These are phyloP conservation scores for Anorthoa munda DNA, from an alignment of 2,888 invertebrate genomes.

Conservation along the genomic window DNA sequence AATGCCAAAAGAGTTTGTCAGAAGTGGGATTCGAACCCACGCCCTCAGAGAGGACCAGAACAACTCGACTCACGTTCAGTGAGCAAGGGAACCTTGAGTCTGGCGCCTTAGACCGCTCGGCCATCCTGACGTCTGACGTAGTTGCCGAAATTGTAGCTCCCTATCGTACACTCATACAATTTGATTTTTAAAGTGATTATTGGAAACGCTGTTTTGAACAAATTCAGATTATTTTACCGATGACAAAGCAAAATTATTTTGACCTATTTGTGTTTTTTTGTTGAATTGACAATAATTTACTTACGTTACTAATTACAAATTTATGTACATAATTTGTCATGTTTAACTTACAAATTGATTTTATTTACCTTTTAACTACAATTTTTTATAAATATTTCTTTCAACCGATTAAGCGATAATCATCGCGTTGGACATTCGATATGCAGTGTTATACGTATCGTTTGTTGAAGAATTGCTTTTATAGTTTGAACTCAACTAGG, in stretches of 20 bases:
- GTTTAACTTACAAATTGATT: neutral
- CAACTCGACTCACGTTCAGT: slow-evolving; percentile 68
- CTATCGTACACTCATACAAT: neutral
- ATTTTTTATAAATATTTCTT: neutral
- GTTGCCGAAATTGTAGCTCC: slow-evolving; percentile 42
- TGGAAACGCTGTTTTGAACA: neutral
- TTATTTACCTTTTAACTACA: neutral
- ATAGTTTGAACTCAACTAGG: neutral
- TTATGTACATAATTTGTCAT: neutral
- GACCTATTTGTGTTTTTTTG: neutral
- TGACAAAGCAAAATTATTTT: slow-evolving; percentile 13
- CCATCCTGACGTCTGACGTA: slow-evolving; percentile 61
- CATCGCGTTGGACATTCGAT: neutral
- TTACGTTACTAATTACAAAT: neutral
- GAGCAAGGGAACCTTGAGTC: slow-evolving; percentile 68
- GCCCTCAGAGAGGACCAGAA: slow-evolving; percentile 70
- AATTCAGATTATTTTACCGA: neutral
- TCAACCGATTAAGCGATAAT: neutral
- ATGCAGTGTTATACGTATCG: neutral
- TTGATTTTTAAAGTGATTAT: neutral
- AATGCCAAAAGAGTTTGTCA: slow-evolving; percentile 62
- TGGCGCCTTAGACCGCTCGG: slow-evolving; percentile 73
- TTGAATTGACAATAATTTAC: neutral
- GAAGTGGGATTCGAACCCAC: slow-evolving; percentile 71
- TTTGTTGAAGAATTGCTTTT: neutral